Base-by-base conservation (phyloP, 2,797 vertebrate genomes). In the Pelobates cultripes region DNA sequence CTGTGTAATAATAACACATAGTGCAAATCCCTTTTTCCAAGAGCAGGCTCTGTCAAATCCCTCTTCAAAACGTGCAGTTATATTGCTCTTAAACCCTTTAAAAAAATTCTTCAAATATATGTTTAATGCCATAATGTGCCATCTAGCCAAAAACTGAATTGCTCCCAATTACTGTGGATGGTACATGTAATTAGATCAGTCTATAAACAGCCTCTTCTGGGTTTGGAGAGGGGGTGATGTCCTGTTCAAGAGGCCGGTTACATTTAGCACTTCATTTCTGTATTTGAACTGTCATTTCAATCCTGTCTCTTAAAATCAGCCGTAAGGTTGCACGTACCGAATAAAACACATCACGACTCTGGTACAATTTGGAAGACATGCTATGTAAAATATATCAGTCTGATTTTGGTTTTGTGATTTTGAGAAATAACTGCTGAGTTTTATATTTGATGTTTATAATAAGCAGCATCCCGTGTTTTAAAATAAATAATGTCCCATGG, bases 111-210 rank as follows among this genome's bases (percentile, higher is more conserved):
- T 51, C 41, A 15, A 70, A 63, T 44, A 64, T 14, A n/a, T 64
- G 51, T 47, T 73, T 47, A 66, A 74, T 81, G n/a, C 69, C 64
- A 61, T 63, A 75, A 75, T 51, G 15, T 70, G 64, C 53, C 57
- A 72, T 75, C 79, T 75, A 75, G 79, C 73, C 73, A 66, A 75
- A 61, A 15, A 13, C 53, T 70, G 57, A 75, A 69, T 75, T 75
- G 70, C 53, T 81, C 28, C 43, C 66, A 81, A 70, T 75, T 81
- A 81, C 60, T 75, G 28, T 61, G 66, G 61, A 75, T 70, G 53
- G 51, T 75, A 69, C 71, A 80, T 71, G 41, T 80, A 74, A 81
- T 81, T 70, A 81, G 72, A 81, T 81, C 72, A 12, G 15, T 51
- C 73, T 81, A 70, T 60, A 70, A 75, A 81, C 74, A 81, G 64